phyloP scores from a whole-genome alignment of 2,888 invertebrate genomes.

The Elegia similella region DNA sequence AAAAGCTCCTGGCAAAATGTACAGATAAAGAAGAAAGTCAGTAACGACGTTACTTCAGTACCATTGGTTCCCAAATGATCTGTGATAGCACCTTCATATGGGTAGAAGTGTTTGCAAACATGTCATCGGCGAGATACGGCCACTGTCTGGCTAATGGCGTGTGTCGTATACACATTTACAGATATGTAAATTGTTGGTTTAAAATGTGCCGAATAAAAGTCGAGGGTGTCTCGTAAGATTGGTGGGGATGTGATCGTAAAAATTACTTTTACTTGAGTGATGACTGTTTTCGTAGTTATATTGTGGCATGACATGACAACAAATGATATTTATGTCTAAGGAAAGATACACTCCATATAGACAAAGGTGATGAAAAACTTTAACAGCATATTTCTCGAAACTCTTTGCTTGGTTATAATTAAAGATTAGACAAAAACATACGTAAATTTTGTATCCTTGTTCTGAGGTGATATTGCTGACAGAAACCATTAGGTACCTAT shows the following conservation, averaged over 20 bases:
- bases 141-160: conserved; percentile 55
- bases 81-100: conserved; percentile 64
- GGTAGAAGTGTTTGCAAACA: conserved; percentile 44
- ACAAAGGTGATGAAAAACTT: no score
- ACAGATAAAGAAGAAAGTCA: conserved; percentile 51
- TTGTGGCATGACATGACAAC: no score
- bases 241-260: neutral
- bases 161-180: conserved; percentile 29
- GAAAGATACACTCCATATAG: no score
- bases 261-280: neutral
- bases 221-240: neutral
- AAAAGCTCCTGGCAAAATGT: conserved; percentile 43
- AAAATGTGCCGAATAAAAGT: conserved; percentile 3
- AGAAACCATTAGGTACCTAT: no score
- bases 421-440: no score
- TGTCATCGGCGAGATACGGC: conserved; percentile 48
- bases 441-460: no score
- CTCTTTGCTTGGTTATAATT: no score
- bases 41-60: conserved; percentile 60
- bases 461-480: no score
- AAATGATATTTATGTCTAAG: no score
- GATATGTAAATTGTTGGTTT: conserved; percentile 13
- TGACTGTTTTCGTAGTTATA: no score
- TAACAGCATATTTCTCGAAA: no score
- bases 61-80: conserved; percentile 70